These are phyloP conservation scores for Naja naja DNA, from an alignment of 2,113 vertebrate genomes.

Conservation along the genomic window DNA sequence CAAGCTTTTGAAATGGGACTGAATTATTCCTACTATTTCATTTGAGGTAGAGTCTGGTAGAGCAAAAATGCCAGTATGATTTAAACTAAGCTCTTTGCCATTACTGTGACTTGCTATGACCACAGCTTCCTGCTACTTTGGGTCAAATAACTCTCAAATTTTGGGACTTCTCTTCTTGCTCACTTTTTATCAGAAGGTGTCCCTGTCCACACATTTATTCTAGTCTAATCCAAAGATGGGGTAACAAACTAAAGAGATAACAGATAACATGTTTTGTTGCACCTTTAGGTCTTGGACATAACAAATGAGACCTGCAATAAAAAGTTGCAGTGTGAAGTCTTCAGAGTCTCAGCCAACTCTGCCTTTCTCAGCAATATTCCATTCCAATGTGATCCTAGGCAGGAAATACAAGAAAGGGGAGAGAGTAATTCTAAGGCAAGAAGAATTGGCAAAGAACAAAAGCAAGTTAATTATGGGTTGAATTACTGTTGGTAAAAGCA, in stretches of 20 bases:
- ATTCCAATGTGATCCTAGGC: not conserved
- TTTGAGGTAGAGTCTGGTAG: slow-evolving; percentile 46
- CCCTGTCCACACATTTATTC: not conserved
- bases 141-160: not conserved
- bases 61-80: slow-evolving; percentile 50
- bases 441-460: not conserved
- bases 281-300: not conserved
- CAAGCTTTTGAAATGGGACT: slow-evolving; percentile 51
- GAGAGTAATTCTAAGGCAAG: not conserved
- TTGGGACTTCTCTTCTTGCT: not conserved
- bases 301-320: not conserved
- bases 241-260: not conserved
- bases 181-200: not conserved
- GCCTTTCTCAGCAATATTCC: not conserved
- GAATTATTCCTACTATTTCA: slow-evolving; percentile 59
- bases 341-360: not conserved
- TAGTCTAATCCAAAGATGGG: not conserved
- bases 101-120: slow-evolving; percentile 52
- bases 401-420: not conserved
- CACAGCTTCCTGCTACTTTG: slow-evolving; percentile 39
- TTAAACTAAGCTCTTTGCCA: slow-evolving; percentile 36
- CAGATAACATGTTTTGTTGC: not conserved
- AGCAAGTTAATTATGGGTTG: not conserved
- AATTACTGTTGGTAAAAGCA: not conserved
- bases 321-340: not conserved